Evolutionary conservation across 2,797 vertebrate species (phyloP).

Genomic region (Ciconia nigra): DNA sequence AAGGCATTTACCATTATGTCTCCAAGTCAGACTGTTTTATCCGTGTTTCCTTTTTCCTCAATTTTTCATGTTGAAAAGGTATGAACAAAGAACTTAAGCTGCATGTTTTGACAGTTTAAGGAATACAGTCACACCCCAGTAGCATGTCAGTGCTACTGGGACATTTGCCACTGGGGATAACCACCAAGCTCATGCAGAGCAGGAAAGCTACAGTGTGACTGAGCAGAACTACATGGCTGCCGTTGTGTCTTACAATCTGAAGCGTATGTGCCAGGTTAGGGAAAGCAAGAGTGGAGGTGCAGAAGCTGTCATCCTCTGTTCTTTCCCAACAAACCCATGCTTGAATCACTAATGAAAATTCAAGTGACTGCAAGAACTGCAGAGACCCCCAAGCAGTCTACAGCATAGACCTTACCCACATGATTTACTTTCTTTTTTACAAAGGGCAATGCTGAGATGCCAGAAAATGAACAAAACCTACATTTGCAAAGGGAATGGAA

Average conservation of each 20-base stretch:
- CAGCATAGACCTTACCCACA: background rate
- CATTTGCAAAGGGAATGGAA: constrained; percentile 53
- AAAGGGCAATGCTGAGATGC: background rate
- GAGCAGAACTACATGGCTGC: accelerated
- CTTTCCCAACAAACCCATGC: background rate
- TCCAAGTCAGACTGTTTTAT: background rate
- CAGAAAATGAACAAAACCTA: constrained; percentile 53
- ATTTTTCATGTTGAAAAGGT: background rate
- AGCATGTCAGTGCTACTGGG: background rate
- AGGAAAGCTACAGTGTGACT: background rate
- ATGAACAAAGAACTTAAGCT: background rate
- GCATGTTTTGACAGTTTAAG: background rate
- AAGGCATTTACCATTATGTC: background rate
- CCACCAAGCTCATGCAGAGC: background rate
- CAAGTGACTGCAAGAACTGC: background rate
- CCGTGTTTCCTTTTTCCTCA: background rate
- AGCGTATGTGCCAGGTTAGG: accelerated
- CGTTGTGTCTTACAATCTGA: background rate
- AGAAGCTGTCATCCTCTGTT: background rate
- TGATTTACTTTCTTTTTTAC: background rate
- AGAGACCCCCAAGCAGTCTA: background rate
- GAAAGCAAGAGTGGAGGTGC: background rate
- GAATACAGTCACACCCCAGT: accelerated
- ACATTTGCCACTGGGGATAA: background rate
- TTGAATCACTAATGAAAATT: background rate